These are phyloP conservation scores for Platyrinchus mystaceus DNA, from an alignment of 2,797 vertebrate genomes.

Conservation along the genomic window DNA sequence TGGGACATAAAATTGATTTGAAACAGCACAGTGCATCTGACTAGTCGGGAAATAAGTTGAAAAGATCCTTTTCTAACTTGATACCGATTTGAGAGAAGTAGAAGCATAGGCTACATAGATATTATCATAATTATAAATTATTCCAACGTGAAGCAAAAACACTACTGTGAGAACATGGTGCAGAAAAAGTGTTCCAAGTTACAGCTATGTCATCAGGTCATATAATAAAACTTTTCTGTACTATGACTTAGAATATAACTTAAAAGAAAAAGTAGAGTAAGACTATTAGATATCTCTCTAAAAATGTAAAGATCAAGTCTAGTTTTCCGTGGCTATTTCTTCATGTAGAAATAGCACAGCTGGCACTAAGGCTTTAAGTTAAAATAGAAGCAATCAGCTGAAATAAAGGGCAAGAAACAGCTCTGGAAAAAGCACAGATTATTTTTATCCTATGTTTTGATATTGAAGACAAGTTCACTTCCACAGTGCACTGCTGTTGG, in stretches of 20 bases:
- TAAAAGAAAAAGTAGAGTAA: neutral
- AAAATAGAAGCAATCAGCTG: neutral
- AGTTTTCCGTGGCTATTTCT: neutral
- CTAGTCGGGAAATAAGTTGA: neutral
- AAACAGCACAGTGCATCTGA: neutral
- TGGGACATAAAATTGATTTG: neutral
- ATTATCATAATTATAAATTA: neutral
- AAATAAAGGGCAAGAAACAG: neutral
- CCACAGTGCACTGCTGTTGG: neutral
- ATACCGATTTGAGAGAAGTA: neutral
- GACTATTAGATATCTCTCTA: neutral
- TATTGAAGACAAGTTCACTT: neutral
- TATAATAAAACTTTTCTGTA: neutral
- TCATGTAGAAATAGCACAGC: neutral
- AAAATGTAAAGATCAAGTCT: neutral
- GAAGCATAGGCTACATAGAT: neutral
- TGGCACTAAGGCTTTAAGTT: neutral
- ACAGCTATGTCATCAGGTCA: neutral
- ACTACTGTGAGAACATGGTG: neutral
- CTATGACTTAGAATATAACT: neutral
- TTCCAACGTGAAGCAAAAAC: neutral
- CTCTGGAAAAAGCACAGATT: neutral
- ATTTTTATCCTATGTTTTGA: conserved; percentile 20
- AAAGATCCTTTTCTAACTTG: neutral
- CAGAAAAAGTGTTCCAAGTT: neutral